phyloP scores from a whole-genome alignment of 2,888 invertebrate genomes.

The Chironomus tentans region DNA sequence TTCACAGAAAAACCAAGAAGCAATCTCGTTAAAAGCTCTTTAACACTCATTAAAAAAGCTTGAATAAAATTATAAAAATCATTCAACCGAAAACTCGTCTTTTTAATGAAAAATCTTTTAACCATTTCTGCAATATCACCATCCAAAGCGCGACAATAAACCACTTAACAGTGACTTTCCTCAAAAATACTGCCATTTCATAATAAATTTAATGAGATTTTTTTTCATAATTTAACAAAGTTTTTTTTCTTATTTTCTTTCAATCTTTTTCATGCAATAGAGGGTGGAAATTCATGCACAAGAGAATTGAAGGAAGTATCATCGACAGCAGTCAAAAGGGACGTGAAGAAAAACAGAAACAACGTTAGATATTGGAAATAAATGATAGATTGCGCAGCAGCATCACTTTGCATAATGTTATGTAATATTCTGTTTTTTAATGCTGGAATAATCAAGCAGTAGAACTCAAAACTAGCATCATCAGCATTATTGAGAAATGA shows the following conservation, averaged over 20 bases:
- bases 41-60: too few species aligned
- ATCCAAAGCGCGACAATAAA: too few species aligned
- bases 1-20: too few species aligned
- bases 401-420: not conserved
- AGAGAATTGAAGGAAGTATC: not conserved
- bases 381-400: not conserved
- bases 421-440: not conserved
- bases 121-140: too few species aligned
- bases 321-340: not conserved
- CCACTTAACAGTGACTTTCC: not conserved
- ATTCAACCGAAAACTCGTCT: too few species aligned
- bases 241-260: not conserved
- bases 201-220: conserved; percentile 3
- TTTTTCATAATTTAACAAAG: not conserved
- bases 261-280: not conserved
- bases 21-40: too few species aligned
- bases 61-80: too few species aligned
- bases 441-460: not conserved
- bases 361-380: not conserved
- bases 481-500: not conserved
- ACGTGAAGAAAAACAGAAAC: not conserved
- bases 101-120: too few species aligned
- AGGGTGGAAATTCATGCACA: not conserved
- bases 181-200: not conserved
- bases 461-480: not conserved